Evolutionary conservation across 2,797 vertebrate species (phyloP), one percentile per base, ranked within the genome.

Genomic region (Sebastolobus alascanus): DNA sequence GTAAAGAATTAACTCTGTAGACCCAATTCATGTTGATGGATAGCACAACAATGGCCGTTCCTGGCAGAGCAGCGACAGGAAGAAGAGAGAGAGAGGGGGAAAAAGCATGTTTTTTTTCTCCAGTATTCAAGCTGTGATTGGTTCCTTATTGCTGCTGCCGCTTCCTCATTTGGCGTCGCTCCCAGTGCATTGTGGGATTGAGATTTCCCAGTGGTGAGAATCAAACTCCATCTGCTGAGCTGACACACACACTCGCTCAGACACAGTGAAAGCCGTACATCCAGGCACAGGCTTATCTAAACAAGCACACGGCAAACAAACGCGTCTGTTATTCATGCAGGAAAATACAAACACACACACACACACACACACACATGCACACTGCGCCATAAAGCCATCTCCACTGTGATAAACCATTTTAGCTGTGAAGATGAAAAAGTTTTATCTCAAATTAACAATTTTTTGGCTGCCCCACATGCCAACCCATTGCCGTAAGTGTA

Each of bases 111-210:
- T 75, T 68, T 33, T 69, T 74, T 64, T 4, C 25, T 66, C 76
- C 43, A 46, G 43, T 56, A 59, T 89, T 80, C 74, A 83, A 76
- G 76, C 90, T 79, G 73, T 87, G 91, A 92, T 92, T 89, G 87
- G 88, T 89, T 91, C 73, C 79, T 85, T 77, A 68, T 86, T 75
- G 84, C 84, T 75, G 82, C 86, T 77, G 82, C 86, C 40, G 5
- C 85, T 87, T 90, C 83, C 73, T 87, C 84, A 54, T 91, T 91
- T 95, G 93, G 93, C 93, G 33, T 66, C 1, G 38, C 80, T 92
- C 92, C 94, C 92, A 89, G 85, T 93, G 93, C 91, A 94, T 94
- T 94, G 90, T 94, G 91, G 93, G 93, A 91, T 89, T 88, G 87
- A 88, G 90, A 94, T 93, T 94, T 93, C 92, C 94, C 93, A 90